Conservation (phyloP, 2,113 vertebrate genomes). For the Acrocephalus arundinaceus region DNA sequence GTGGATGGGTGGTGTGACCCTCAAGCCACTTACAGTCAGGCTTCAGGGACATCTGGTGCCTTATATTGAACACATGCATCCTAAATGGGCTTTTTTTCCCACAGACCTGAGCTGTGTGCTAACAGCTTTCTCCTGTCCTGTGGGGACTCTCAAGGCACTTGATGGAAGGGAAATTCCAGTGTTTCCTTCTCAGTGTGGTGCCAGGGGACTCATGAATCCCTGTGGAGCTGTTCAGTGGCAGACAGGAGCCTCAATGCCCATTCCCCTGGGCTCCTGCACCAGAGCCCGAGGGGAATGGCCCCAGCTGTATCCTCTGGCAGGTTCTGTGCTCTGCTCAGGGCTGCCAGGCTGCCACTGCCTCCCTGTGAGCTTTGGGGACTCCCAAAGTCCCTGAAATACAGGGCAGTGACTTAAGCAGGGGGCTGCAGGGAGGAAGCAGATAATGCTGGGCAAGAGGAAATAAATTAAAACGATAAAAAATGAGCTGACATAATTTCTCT, state of each 20-base stretch:
- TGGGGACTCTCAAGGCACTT: background rate
- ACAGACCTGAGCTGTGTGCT: background rate
- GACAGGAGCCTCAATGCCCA: rapidly evolving
- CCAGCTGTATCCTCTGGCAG: background rate
- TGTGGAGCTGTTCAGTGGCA: background rate
- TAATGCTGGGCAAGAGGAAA: background rate
- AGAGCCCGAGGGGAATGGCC: rapidly evolving
- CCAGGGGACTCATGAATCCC: background rate
- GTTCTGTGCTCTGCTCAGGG: background rate
- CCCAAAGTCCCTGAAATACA: background rate
- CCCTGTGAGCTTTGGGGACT: background rate
- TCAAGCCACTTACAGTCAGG: background rate
- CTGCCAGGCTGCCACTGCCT: background rate
- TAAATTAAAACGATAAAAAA: conserved; percentile 9
- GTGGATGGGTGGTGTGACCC: background rate
- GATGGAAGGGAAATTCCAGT: background rate
- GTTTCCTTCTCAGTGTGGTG: background rate
- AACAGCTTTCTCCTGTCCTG: background rate
- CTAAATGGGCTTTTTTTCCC: background rate
- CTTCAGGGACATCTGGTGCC: background rate
- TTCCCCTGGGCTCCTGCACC: background rate
- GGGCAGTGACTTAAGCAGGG: background rate
- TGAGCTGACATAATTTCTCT: background rate
- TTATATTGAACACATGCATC: background rate
- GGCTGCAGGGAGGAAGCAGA: background rate